phyloP scores from a whole-genome alignment of 1,140 invertebrate species.

The Eurosta solidaginis region DNA sequence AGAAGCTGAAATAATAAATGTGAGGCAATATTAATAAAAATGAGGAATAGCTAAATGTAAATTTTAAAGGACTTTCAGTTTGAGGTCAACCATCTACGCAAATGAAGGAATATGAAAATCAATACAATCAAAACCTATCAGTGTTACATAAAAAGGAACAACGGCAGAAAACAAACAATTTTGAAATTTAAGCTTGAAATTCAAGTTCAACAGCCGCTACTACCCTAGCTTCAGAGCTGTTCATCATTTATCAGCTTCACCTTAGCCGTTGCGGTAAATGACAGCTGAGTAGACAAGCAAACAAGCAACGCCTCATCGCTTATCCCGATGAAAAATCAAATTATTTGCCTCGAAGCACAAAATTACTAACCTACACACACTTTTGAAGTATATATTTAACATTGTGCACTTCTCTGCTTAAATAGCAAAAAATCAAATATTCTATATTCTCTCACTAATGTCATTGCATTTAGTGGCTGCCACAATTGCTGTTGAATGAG shows the following conservation, averaged over 20 bases:
- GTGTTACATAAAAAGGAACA: neutral
- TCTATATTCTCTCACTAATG: neutral
- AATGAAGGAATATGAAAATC: neutral
- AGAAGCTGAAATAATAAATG: neutral
- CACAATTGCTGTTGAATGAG: neutral
- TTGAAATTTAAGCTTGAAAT: neutral
- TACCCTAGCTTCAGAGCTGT: neutral
- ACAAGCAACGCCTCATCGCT: conserved; percentile 31
- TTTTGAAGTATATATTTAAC: neutral
- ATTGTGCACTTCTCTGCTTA: neutral
- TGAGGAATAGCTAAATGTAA: neutral
- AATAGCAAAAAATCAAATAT: neutral
- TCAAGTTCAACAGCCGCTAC: neutral
- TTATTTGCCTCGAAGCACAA: conserved; percentile 21
- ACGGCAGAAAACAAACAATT: neutral
- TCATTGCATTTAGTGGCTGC: conserved; percentile 6
- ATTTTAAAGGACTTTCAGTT: neutral
- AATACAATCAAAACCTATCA: neutral
- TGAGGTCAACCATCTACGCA: neutral
- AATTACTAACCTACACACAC: neutral
- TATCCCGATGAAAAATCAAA: conserved; percentile 32
- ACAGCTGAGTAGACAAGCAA: neutral
- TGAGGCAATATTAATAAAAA: neutral
- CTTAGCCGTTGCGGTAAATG: neutral
- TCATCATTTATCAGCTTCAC: conserved; percentile 32